Evolutionary conservation across 2,888 invertebrate species (phyloP).

Genomic region (Synanthedon andrenaeformis): DNA sequence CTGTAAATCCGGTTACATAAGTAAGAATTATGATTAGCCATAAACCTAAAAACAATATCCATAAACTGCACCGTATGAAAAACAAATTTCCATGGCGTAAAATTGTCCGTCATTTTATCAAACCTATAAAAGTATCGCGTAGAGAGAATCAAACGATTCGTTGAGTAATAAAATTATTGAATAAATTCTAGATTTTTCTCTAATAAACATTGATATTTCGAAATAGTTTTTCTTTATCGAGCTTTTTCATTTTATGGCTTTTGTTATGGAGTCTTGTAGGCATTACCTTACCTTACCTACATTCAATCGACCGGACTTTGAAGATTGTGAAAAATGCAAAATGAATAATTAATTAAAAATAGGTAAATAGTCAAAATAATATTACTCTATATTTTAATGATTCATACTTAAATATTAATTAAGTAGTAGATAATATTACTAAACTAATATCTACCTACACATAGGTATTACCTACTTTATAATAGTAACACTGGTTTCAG

Average conservation of each 20-base stretch:
- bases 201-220: constrained; percentile 8
- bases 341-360: no score
- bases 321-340: background rate
- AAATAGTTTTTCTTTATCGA: constrained; percentile 25
- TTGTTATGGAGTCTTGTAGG: constrained; percentile 11
- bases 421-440: no score
- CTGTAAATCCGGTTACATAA: no score
- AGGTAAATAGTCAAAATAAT: no score
- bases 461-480: no score
- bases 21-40: background rate
- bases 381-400: no score
- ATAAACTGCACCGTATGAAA: constrained; percentile 10
- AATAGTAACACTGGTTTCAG: no score
- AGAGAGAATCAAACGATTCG: constrained; percentile 23
- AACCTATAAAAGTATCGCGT: constrained; percentile 30
- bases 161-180: constrained; percentile 25
- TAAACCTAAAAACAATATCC: background rate
- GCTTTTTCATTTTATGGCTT: constrained; percentile 22
- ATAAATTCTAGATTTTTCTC: constrained; percentile 8
- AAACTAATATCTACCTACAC: no score
- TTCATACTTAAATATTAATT: no score
- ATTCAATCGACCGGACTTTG: background rate
- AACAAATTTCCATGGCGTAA: constrained; percentile 44
- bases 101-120: constrained; percentile 54
- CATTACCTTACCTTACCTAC: background rate